Conservation (phyloP, 2,888 invertebrate species). For the Xylota segnis region DNA sequence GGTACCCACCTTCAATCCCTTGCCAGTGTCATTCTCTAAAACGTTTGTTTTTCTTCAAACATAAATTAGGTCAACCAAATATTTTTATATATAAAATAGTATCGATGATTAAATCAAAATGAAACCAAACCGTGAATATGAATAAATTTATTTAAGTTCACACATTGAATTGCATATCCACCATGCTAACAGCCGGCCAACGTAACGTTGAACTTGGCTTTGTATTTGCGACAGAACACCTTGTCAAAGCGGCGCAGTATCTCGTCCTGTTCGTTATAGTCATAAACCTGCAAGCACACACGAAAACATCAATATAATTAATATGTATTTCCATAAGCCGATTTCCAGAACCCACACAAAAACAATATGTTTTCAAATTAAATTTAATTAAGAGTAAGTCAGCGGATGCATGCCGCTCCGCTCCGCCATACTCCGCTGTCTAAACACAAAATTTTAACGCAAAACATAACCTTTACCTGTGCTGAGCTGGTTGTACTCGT, state of each 20-base stretch:
- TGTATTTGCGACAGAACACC: slow-evolving; percentile 80
- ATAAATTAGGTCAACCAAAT: no score
- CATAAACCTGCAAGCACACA: slow-evolving; percentile 78
- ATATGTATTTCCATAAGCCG: slow-evolving; percentile 7
- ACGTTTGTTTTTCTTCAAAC: no score
- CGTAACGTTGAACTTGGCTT: slow-evolving; percentile 78
- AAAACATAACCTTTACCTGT: slow-evolving; percentile 1
- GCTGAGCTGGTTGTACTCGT: slow-evolving; percentile 12
- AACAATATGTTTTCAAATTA: slow-evolving; percentile 21
- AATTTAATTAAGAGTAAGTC: slow-evolving; percentile 32
- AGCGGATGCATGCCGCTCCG: not conserved
- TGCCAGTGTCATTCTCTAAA: no score
- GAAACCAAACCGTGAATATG: no score
- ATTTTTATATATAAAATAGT: no score
- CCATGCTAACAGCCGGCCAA: slow-evolving; percentile 78
- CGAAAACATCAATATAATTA: slow-evolving; percentile 4
- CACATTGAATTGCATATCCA: no score
- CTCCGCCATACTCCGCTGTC: not conserved
- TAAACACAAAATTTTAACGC: slow-evolving; percentile 14
- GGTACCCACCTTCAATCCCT: no score
- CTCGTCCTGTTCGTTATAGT: slow-evolving; percentile 79
- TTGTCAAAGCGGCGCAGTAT: slow-evolving; percentile 80
- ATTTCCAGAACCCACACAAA: slow-evolving; percentile 10
- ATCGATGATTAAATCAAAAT: no score
- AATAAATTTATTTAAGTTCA: no score